These are phyloP conservation scores for Lanistes nyassanus DNA, from an alignment of 1,140 invertebrate genomes.

Conservation along the genomic window DNA sequence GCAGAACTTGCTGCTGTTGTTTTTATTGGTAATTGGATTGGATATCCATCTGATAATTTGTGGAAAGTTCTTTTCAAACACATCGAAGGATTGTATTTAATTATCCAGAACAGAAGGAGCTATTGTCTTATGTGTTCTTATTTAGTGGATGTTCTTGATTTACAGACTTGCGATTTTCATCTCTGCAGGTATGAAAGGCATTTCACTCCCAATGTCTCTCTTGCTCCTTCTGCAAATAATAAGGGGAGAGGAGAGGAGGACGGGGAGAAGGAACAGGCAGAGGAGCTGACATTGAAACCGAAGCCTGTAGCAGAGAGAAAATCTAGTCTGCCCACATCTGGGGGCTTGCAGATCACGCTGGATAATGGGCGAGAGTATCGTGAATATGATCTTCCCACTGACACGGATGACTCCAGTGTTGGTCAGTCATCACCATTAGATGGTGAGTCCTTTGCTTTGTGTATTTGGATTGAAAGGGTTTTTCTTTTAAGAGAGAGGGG, in stretches of 20 bases:
- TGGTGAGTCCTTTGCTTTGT: conserved; percentile 31
- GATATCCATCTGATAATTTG: neutral
- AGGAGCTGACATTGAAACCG: neutral
- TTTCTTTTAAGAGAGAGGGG: neutral
- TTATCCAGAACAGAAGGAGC: neutral
- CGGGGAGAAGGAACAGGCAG: conserved; percentile 25
- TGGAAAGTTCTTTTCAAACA: neutral
- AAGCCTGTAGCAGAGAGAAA: neutral
- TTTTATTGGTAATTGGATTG: neutral
- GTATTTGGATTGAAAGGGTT: neutral
- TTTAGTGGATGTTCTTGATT: neutral
- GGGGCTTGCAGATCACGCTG: neutral
- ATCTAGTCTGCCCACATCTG: neutral
- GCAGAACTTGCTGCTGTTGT: neutral
- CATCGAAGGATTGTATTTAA: neutral
- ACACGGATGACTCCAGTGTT: conserved; percentile 56
- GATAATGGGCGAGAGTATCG: conserved; percentile 31
- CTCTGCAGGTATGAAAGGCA: conserved; percentile 60
- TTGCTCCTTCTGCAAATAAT: conserved; percentile 55
- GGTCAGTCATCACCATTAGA: conserved; percentile 45
- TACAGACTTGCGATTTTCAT: conserved; percentile 7
- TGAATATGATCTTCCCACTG: conserved; percentile 55
- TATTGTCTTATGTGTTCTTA: neutral
- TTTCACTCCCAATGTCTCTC: conserved; percentile 63
- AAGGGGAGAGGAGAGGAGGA: conserved; percentile 44